A percentile compares a stretch with the other conserved stretches of the same genome.
Conservation (phyloP, 1,140 invertebrate genomes). For the Drosophila funebris region DNA sequence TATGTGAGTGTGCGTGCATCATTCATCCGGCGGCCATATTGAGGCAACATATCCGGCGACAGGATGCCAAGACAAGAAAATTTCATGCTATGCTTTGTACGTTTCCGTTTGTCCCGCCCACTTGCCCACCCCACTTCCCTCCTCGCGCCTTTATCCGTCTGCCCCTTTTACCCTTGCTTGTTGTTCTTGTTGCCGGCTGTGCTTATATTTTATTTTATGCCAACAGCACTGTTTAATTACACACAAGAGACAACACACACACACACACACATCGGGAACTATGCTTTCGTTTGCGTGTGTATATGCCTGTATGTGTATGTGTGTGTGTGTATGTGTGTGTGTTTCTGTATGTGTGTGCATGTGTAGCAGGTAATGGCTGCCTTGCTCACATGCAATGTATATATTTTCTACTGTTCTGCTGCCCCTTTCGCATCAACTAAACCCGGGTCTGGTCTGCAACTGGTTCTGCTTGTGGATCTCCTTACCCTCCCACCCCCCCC, state of each 20-base stretch:
- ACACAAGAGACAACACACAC: constrained; percentile 76
- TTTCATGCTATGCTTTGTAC: constrained; percentile 81
- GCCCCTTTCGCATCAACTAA: constrained; percentile 35
- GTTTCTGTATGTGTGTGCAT: constrained; percentile 33
- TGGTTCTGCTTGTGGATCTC: constrained; percentile 29
- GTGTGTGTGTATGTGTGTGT: constrained; percentile 17
- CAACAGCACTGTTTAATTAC: constrained; percentile 81
- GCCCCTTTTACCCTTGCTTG: constrained; percentile 27
- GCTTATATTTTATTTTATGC: constrained; percentile 81
- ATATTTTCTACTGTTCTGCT: constrained; percentile 45
- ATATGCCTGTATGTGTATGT: no score
- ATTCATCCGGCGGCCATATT: constrained; percentile 81
- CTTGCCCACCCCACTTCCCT: neutral
- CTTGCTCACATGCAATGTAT: constrained; percentile 79
- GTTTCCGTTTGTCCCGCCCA: constrained; percentile 52
- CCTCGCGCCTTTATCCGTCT: neutral
- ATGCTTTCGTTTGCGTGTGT: constrained; percentile 16
- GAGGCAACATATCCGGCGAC: constrained; percentile 81
- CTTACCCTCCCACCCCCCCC: neutral
- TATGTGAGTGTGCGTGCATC: constrained; percentile 56
- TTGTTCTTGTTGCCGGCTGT: constrained; percentile 49
- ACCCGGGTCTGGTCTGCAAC: constrained; percentile 40
- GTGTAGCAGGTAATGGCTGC: constrained; percentile 72
- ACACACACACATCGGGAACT: constrained; percentile 35
- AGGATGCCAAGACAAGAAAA: constrained; percentile 81